Conservation (phyloP, 2,797 vertebrate genomes). For the Scolopax rusticola region DNA sequence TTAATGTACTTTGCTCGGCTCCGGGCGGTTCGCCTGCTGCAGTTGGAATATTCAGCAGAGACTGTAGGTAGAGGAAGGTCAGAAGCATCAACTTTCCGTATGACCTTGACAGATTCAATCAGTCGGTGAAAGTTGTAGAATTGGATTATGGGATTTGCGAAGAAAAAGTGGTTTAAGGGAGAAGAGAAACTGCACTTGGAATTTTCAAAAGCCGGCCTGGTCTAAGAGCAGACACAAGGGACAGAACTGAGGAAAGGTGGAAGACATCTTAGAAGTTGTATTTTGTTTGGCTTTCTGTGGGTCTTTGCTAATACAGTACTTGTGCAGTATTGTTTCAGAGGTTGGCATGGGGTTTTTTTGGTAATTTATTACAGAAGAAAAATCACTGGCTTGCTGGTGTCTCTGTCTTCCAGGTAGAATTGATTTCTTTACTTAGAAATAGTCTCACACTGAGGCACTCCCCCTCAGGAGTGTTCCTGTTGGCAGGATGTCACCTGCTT, state of each 20-base stretch:
- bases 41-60: conserved; percentile 51
- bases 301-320: not conserved
- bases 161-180: conserved; percentile 46
- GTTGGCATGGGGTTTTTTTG: not conserved
- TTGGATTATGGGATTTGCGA: conserved; percentile 70
- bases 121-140: conserved; percentile 63
- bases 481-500: not conserved
- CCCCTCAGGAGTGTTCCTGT: not conserved
- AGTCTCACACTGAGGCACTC: not conserved
- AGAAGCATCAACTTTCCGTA: conserved; percentile 54
- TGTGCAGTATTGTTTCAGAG: not conserved
- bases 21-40: conserved; percentile 26
- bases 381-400: not conserved
- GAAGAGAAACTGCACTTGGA: not conserved
- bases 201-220: not conserved
- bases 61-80: conserved; percentile 56
- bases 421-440: not conserved
- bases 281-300: not conserved
- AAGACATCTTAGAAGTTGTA: not conserved
- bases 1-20: conserved; percentile 51
- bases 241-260: not conserved
- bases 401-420: conserved; percentile 19
- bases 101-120: conserved; percentile 67
- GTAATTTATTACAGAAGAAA: not conserved
- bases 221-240: not conserved